Evolutionary conservation across 2,888 invertebrate species (phyloP).

Genomic region (Phorcus lineatus): DNA sequence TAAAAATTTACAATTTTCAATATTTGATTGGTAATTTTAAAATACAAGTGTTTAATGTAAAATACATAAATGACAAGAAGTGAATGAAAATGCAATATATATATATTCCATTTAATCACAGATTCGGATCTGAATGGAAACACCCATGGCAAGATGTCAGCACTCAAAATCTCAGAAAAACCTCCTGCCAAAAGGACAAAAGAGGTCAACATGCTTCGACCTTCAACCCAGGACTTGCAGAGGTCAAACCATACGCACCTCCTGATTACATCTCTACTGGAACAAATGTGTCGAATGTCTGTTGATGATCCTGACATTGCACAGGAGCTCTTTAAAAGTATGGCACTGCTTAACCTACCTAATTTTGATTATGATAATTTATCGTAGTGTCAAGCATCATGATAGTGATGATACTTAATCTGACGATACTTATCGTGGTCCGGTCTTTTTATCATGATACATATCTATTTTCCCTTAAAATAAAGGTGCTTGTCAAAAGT

Average conservation of each 20-base stretch:
- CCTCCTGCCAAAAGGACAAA: not conserved
- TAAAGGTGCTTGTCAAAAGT: too few relatives aligned
- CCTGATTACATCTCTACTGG: slow-evolving; percentile 67
- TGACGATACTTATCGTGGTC: too few relatives aligned
- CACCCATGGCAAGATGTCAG: too few relatives aligned
- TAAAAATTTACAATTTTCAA: too few relatives aligned
- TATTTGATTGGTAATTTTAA: too few relatives aligned
- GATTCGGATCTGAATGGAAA: not conserved
- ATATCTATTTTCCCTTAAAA: too few relatives aligned
- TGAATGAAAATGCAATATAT: too few relatives aligned
- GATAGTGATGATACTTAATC: too few relatives aligned
- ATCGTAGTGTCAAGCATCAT: too few relatives aligned
- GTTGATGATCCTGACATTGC: slow-evolving; percentile 54
- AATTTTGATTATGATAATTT: not conserved
- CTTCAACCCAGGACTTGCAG: slow-evolving; percentile 38
- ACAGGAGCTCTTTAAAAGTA: slow-evolving; percentile 66
- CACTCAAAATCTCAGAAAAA: not conserved
- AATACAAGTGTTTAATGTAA: too few relatives aligned
- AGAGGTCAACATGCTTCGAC: not conserved
- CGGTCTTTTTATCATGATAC: too few relatives aligned
- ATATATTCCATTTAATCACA: not conserved
- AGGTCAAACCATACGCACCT: slow-evolving; percentile 64
- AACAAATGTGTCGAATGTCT: slow-evolving; percentile 68
- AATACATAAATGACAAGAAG: too few relatives aligned
- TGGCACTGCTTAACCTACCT: slow-evolving; percentile 8